Conservation (phyloP, 1,140 invertebrate genomes). For the Papilio xuthus region DNA sequence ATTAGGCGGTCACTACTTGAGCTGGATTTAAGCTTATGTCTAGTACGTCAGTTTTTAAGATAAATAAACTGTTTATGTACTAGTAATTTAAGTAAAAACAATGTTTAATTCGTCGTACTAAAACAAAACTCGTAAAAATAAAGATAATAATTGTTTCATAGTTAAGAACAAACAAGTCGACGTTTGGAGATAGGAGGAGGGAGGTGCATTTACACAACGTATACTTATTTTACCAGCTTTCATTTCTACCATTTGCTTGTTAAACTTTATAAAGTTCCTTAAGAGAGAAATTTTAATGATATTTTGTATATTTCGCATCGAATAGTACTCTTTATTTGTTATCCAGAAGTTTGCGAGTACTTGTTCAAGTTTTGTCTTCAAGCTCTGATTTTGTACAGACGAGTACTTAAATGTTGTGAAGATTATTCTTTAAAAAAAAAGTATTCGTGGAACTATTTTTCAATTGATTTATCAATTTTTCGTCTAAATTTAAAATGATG, state of each 20-base stretch:
- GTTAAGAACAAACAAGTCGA: neutral
- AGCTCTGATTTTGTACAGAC: neutral
- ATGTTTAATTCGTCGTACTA: neutral
- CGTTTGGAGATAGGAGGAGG: neutral
- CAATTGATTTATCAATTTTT: neutral
- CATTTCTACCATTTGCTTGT: neutral
- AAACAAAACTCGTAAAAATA: neutral
- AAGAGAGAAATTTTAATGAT: constrained; percentile 24
- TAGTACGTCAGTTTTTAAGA: neutral
- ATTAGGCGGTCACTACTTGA: no score
- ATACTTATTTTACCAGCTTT: neutral
- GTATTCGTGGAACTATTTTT: neutral
- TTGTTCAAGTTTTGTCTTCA: neutral
- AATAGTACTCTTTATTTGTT: constrained; percentile 19
- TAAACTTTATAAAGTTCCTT: neutral
- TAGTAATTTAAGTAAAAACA: neutral
- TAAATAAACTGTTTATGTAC: neutral
- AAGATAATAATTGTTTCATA: constrained; percentile 1
- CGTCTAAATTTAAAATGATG: neutral
- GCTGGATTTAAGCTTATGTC: no score
- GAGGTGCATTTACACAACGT: neutral
- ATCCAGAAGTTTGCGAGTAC: neutral
- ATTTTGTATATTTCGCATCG: constrained; percentile 6
- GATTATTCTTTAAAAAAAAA: neutral
- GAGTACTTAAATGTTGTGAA: neutral